Evolutionary conservation across 2,113 vertebrate genomes (phyloP), one percentile per base, ranked within the genome.

Genomic region (Tautogolabrus adspersus): DNA sequence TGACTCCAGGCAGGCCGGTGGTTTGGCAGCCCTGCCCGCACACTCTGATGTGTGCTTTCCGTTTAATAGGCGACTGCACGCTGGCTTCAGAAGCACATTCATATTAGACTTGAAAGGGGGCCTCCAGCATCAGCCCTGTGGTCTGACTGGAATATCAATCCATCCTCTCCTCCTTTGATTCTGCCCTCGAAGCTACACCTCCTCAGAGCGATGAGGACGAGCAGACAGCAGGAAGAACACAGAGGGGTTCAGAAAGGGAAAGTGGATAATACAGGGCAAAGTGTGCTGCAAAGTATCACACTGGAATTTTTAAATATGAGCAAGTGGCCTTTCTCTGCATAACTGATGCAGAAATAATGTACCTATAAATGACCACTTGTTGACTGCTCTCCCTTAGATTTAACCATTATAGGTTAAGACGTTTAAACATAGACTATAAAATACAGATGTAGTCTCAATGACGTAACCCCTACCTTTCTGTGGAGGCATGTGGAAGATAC

Each of bases 91-190:
- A 81, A 56, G 55, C 34, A 61, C 40, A 38, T 86, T 83, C 84
- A 74, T 77, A 79, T 92, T 83, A 87, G 76, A 63, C 49, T 81
- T 84, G 63, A 91, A 86, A 88, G 47, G 55, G 26, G 70, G 80
- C 85, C 73, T 83, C 62, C 40, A 82, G 88, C 86, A 85, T 61
- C 66, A 79, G 49, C 79, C 82, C 81, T 37, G 49, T 58, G 69
- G 68, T 80, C 77, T 94, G 89, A 91, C 85, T 77, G 55, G 91
- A 94, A 93, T 94, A 84, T 91, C 88, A 94, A 92, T 92, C 79
- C 69, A 56, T 65, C 62, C 57, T 78, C 70, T 79, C 55, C 5
- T 62, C 81, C 56, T 89, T 88, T 87, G 83, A 92, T 87, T 87
- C 78, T 75, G 61, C 46, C 66, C 81, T 75, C 18, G 19, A 77